Percentiles rank a stretch among this genome's conserved stretches.
Evolutionary conservation across 2,888 invertebrate genomes (phyloP).

Genomic region (Dione vanillae): DNA sequence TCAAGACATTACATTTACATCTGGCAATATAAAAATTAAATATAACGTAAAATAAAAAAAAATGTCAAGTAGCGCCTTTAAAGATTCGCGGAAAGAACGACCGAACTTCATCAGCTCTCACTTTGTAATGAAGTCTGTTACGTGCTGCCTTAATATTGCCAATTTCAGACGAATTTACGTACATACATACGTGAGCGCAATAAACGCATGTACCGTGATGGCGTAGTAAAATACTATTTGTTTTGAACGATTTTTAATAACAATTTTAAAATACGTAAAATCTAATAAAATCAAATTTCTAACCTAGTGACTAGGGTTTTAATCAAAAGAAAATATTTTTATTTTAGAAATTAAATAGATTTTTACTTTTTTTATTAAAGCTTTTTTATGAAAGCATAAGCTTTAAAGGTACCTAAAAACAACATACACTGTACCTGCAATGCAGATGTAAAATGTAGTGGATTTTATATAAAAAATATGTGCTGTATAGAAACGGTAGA

Average conservation of each 20-base stretch:
- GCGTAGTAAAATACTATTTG: slow-evolving; percentile 28
- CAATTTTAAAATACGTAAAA: slow-evolving; percentile 5
- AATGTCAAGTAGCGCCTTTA: slow-evolving; percentile 69
- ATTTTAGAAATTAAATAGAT: neutral
- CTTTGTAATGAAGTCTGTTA: slow-evolving; percentile 65
- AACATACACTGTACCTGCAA: slow-evolving; percentile 8
- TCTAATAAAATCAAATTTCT: neutral
- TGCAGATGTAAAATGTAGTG: slow-evolving; percentile 11
- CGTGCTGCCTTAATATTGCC: slow-evolving; percentile 50
- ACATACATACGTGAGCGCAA: slow-evolving; percentile 26
- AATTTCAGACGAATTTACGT: slow-evolving; percentile 34
- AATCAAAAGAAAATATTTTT: slow-evolving; percentile 5
- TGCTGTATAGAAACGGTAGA: neutral
- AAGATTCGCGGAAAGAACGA: slow-evolving; percentile 48
- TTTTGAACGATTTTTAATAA: slow-evolving; percentile 9
- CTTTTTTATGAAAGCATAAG: neutral
- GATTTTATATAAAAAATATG: neutral
- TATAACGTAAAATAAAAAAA: slow-evolving; percentile 75
- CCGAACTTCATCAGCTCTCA: slow-evolving; percentile 57
- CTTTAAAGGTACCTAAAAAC: slow-evolving; percentile 11
- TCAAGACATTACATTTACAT: slow-evolving; percentile 65
- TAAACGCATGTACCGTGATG: slow-evolving; percentile 21
- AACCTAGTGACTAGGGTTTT: neutral
- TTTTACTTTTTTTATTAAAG: neutral
- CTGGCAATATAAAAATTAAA: slow-evolving; percentile 72